A percentile compares a stretch with the other conserved stretches of the same genome.
Evolutionary conservation across 2,888 invertebrate genomes (phyloP).

Genomic region (Morpho helenor): DNA sequence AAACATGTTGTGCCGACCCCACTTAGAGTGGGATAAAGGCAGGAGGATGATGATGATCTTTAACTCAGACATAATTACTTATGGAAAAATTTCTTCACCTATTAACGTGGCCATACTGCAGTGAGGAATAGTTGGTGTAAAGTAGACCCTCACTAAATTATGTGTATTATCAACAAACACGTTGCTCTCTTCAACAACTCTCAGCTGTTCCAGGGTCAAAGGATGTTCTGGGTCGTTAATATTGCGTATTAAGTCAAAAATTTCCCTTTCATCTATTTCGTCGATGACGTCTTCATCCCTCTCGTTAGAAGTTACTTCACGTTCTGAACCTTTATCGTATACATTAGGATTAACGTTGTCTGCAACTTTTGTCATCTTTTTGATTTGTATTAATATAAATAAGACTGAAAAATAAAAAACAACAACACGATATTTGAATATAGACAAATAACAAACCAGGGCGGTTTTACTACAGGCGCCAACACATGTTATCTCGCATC

Average conservation of each 20-base stretch:
- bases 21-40: too few species aligned
- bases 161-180: slow-evolving; percentile 87
- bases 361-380: slow-evolving; percentile 63
- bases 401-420: background rate
- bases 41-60: too few species aligned
- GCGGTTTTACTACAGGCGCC: too few species aligned
- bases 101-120: slow-evolving; percentile 98
- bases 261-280: slow-evolving; percentile 91
- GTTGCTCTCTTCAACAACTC: slow-evolving; percentile 92
- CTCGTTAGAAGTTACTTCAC: slow-evolving; percentile 84
- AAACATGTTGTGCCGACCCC: too few species aligned
- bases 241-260: slow-evolving; percentile 95
- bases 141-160: slow-evolving; percentile 86
- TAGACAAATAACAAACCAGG: too few species aligned
- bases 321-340: slow-evolving; percentile 85
- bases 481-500: too few species aligned
- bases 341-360: slow-evolving; percentile 95
- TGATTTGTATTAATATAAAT: background rate
- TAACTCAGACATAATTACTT: too few species aligned
- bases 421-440: too few species aligned
- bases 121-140: slow-evolving; percentile 99
- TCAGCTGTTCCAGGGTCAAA: slow-evolving; percentile 94
- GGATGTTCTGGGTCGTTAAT: slow-evolving; percentile 99
- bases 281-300: slow-evolving; percentile 87
- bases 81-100: slow-evolving; percentile 39